Evolutionary conservation across 2,797 vertebrate species (phyloP).

Genomic region (Lagodon rhomboides): DNA sequence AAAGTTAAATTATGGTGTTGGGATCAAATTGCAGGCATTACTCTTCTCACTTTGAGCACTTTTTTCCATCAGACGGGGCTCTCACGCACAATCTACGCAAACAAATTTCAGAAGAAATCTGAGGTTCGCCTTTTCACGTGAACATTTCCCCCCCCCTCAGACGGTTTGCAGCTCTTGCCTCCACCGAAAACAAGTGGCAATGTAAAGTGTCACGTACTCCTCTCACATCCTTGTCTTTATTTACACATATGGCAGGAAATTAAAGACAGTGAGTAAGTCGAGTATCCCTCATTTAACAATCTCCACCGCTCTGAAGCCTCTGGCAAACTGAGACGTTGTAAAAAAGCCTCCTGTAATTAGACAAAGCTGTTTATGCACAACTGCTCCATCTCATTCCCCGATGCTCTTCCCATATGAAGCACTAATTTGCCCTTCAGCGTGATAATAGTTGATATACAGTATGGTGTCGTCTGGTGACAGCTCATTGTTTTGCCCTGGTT

Average conservation of each 20-base stretch:
- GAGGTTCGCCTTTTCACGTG: background rate
- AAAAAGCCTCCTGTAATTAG: slow-evolving; percentile 69
- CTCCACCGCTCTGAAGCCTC: slow-evolving; percentile 52
- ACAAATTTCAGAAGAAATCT: too few species aligned
- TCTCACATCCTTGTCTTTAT: slow-evolving; percentile 53
- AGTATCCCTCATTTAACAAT: slow-evolving; percentile 64
- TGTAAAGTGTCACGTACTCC: slow-evolving; percentile 45
- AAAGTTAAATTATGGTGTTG: background rate
- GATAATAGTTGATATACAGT: slow-evolving; percentile 65
- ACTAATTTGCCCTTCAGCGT: slow-evolving; percentile 65
- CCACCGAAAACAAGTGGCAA: slow-evolving; percentile 45
- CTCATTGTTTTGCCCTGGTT: slow-evolving; percentile 66
- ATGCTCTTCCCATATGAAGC: slow-evolving; percentile 43
- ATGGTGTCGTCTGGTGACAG: slow-evolving; percentile 64
- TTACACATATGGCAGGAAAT: slow-evolving; percentile 69
- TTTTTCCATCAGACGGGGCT: background rate
- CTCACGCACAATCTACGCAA: background rate
- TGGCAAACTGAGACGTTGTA: slow-evolving; percentile 60
- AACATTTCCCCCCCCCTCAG: slow-evolving; percentile 12
- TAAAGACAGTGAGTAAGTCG: slow-evolving; percentile 52
- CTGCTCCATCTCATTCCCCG: slow-evolving; percentile 39
- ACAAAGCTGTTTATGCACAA: slow-evolving; percentile 71
- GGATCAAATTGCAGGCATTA: background rate
- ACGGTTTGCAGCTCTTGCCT: slow-evolving; percentile 26
- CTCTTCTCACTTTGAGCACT: background rate